phyloP scores from a whole-genome alignment of 2,888 invertebrate species.

The Galeopsomyia nigrocyanea region DNA sequence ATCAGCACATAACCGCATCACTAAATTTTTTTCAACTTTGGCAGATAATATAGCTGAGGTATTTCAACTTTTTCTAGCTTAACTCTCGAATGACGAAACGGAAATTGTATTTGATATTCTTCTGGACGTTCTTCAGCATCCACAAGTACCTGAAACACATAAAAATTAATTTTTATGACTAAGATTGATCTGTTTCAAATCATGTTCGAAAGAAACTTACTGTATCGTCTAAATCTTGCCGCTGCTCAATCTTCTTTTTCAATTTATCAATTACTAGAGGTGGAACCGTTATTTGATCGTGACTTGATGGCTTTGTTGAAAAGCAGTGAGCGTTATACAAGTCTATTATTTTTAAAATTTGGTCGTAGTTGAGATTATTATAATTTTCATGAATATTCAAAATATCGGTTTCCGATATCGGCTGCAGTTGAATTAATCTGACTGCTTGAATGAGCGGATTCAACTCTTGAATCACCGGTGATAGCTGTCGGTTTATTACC shows the following conservation, averaged over 20 bases:
- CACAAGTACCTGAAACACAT: conserved; percentile 1
- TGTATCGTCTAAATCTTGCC: conserved; percentile 3
- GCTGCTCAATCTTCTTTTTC: not conserved
- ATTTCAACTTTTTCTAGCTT: conserved; percentile 11
- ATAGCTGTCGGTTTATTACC: conserved; percentile 1
- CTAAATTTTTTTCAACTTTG: conserved; percentile 24
- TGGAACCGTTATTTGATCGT: not conserved
- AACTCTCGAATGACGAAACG: conserved; percentile 2
- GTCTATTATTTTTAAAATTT: conserved; percentile 11
- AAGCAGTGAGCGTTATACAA: not conserved
- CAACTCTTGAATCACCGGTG: not conserved
- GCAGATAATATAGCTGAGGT: conserved; percentile 2
- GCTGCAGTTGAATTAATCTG: conserved; percentile 12
- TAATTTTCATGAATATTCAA: not conserved
- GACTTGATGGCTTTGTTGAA: not conserved
- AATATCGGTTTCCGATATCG: not conserved
- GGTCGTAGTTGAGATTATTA: not conserved
- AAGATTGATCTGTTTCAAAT: not conserved
- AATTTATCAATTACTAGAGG: not conserved
- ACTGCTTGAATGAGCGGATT: conserved; percentile 6
- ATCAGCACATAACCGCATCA: too few species aligned
- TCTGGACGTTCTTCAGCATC: not conserved
- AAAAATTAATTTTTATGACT: not conserved
- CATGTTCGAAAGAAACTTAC: conserved; percentile 11
- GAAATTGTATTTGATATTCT: conserved; percentile 1